Percentiles rank a stretch among this genome's conserved stretches.
Evolutionary conservation across 2,113 vertebrate genomes (phyloP).

Genomic region (Pundamilia nyererei): DNA sequence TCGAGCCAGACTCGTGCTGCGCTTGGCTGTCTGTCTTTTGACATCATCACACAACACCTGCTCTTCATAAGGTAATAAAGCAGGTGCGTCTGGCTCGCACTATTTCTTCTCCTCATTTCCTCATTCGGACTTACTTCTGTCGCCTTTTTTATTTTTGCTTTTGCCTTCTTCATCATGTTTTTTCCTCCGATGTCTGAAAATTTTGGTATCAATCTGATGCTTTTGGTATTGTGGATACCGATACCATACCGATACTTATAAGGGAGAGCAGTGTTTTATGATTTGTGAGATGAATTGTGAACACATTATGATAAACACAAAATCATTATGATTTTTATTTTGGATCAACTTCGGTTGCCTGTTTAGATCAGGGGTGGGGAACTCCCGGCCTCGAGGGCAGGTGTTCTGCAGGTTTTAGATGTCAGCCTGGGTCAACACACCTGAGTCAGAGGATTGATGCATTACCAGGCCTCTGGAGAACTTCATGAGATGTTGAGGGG

Average conservation of each 20-base stretch:
- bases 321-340: not conserved
- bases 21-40: not conserved
- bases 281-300: not conserved
- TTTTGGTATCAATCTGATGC: not conserved
- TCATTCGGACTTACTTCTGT: not conserved
- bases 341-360: not conserved
- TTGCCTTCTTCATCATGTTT: not conserved
- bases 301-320: not conserved
- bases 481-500: not conserved
- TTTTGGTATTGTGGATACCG: not conserved
- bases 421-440: not conserved
- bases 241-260: not conserved
- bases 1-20: not conserved
- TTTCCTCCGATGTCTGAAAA: not conserved
- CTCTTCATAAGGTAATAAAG: slow-evolving; percentile 26
- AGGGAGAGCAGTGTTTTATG: not conserved
- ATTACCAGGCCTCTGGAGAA: not conserved
- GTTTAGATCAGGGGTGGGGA: not conserved
- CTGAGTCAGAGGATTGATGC: not conserved
- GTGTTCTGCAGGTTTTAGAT: not conserved
- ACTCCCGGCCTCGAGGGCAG: not conserved
- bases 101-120: not conserved
- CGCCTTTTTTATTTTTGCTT: not conserved
- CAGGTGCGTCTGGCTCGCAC: slow-evolving; percentile 3
- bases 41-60: slow-evolving; percentile 26